Conservation (phyloP, 1,140 invertebrate genomes). For the Zophobas morio region DNA sequence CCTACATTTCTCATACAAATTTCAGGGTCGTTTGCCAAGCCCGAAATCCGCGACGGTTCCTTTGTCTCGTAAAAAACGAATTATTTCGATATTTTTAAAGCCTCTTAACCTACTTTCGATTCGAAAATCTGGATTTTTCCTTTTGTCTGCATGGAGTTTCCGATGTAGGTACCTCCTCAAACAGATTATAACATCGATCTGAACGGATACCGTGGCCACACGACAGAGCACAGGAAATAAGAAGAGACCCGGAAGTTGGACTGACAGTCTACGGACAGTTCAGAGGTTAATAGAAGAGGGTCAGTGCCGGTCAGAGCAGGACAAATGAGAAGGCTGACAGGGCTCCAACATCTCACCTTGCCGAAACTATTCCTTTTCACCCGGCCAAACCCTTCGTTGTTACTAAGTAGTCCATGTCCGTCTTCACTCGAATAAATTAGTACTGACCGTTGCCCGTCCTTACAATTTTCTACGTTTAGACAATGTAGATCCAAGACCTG, state of each 20-base stretch:
- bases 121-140: conserved; percentile 15
- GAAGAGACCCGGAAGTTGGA: conserved; percentile 52
- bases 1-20: conserved; percentile 58
- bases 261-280: conserved; percentile 50
- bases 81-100: conserved; percentile 47
- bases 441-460: conserved; percentile 36
- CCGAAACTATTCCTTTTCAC: conserved; percentile 33
- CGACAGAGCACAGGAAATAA: conserved; percentile 48
- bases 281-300: conserved; percentile 53
- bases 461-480: conserved; percentile 25
- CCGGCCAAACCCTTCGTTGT: conserved; percentile 31
- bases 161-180: conserved; percentile 32
- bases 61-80: conserved; percentile 46
- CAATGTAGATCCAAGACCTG: background rate
- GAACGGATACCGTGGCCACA: conserved; percentile 34
- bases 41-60: conserved; percentile 26
- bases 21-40: conserved; percentile 45
- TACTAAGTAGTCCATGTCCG: conserved; percentile 34
- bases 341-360: conserved; percentile 46
- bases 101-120: conserved; percentile 34
- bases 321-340: conserved; percentile 52
- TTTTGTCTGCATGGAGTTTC: conserved; percentile 16
- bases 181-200: conserved; percentile 42
- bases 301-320: conserved; percentile 47
- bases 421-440: conserved; percentile 38